These are phyloP conservation scores for Thalassoma bifasciatum DNA, from an alignment of 2,113 vertebrate genomes.

Conservation along the genomic window DNA sequence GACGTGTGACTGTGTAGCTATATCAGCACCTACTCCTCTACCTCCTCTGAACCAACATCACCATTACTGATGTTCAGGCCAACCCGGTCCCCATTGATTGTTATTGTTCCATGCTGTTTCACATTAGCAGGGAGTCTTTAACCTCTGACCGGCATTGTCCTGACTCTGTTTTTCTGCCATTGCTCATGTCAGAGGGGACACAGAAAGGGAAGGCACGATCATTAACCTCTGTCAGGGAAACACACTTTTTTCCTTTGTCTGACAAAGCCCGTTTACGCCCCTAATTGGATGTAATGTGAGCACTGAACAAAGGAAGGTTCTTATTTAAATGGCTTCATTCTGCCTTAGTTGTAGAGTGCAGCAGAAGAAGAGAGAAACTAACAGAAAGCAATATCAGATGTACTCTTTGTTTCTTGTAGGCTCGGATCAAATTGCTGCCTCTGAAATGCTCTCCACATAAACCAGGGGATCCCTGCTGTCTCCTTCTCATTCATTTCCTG, in stretches of 20 bases:
- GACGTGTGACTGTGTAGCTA: conserved; percentile 24
- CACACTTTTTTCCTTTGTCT: conserved; percentile 58
- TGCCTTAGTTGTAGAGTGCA: conserved; percentile 13
- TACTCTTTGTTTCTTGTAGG: conserved; percentile 42
- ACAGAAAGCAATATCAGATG: conserved; percentile 67
- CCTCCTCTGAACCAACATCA: conserved; percentile 63
- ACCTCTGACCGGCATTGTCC: conserved; percentile 68
- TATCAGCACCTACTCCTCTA: conserved; percentile 61
- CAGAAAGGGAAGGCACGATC: conserved; percentile 47
- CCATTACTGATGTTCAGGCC: conserved; percentile 69
- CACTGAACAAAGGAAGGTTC: conserved; percentile 38
- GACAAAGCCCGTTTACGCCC: conserved; percentile 53
- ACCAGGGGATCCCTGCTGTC: conserved; percentile 53
- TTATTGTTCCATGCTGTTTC: conserved; percentile 74
- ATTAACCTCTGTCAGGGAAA: conserved; percentile 76
- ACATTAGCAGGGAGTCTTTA: conserved; percentile 75
- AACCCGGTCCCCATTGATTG: conserved; percentile 65
- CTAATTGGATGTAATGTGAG: conserved; percentile 71
- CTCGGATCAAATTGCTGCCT: conserved; percentile 43
- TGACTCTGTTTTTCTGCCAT: conserved; percentile 69
- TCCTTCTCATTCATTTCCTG: conserved; percentile 64
- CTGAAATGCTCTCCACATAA: conserved; percentile 49
- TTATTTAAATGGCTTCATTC: conserved; percentile 55
- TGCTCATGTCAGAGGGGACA: conserved; percentile 67
- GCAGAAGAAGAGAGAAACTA: conserved; percentile 29